Base-by-base conservation (phyloP, 2,888 invertebrate species). In the Dioctria linearis region DNA sequence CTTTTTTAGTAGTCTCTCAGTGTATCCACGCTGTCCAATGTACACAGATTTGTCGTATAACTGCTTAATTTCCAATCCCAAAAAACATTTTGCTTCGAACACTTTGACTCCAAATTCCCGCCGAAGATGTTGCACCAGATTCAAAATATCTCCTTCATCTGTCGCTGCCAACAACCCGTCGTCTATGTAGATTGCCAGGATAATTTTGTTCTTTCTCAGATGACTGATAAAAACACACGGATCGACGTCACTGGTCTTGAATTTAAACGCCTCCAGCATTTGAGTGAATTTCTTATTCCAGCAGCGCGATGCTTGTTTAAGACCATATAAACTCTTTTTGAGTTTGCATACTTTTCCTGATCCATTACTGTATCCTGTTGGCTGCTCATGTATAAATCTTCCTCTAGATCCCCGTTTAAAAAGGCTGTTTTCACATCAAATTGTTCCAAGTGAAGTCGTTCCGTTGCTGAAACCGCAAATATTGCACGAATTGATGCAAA, bases 161-260 rank as follows among this genome's bases (percentile, higher is more conserved):
- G n/a, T n/a, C n/a, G n/a, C n/a, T n/a, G n/a, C n/a, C 82, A 5
- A 85, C 54, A 5, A 85, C n/a, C n/a, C 85, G 81, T 85, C 84
- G 78, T 86, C 85, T 37, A 86, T 84, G 81, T 85, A 86, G 11
- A 85, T 83, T 5, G 83, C 83, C 3, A 85, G 13, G 9, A 85
- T 82, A 4, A 84, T 65, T 11, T 42, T 39, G 2, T 11, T 65
- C 11, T 11, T 65, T 11, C 40, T 11, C 37, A n/a, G 39, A 42
- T 82, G 51, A 11, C 80, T 78, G 46, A 79, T 25, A 79, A 84
- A 86, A 11, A 86, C 83, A 79, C 86, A 85, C n/a, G 84, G 82
- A 82, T 86, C 86, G n/a, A 82, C 82, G 13, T 80, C 66, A 78
- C 83, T 84, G 69, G 83, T 78, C 63, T 82, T 82, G 81, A 85